A percentile compares a stretch with the other conserved stretches of the same genome.
Conservation (phyloP, 1,140 invertebrate species). For the Diachasmimorpha longicaudata region DNA sequence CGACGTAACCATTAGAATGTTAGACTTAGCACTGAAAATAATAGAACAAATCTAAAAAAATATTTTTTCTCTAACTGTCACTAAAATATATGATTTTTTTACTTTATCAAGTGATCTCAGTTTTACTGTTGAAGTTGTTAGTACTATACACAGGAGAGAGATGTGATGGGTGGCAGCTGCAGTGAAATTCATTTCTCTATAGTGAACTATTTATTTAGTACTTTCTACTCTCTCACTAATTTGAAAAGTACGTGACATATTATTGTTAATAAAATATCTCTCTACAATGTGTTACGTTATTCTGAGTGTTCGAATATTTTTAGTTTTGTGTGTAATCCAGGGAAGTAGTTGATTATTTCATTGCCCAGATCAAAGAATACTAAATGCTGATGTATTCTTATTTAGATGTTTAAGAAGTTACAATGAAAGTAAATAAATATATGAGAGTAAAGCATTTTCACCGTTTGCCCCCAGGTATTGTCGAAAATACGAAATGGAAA, state of each 20-base stretch:
- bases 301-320: neutral
- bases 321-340: neutral
- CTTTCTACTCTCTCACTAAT: neutral
- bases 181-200: neutral
- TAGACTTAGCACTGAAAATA: neutral
- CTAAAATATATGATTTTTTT: neutral
- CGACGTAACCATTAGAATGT: neutral
- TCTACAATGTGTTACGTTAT: neutral
- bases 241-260: neutral
- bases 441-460: too few species aligned
- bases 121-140: neutral
- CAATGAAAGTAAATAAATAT: too few species aligned
- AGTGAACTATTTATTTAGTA: neutral
- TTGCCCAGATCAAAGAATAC: neutral
- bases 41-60: neutral
- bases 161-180: neutral
- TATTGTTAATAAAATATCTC: neutral
- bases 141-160: neutral
- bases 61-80: neutral
- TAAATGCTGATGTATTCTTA: neutral
- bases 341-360: neutral
- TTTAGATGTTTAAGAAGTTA: neutral
- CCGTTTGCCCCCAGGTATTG: too few species aligned
- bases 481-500: constrained; percentile 35
- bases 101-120: neutral